A percentile compares a stretch with the other conserved stretches of the same genome.
phyloP scores from a whole-genome alignment of 2,888 invertebrate genomes.

The Taphrorychus bicolor region DNA sequence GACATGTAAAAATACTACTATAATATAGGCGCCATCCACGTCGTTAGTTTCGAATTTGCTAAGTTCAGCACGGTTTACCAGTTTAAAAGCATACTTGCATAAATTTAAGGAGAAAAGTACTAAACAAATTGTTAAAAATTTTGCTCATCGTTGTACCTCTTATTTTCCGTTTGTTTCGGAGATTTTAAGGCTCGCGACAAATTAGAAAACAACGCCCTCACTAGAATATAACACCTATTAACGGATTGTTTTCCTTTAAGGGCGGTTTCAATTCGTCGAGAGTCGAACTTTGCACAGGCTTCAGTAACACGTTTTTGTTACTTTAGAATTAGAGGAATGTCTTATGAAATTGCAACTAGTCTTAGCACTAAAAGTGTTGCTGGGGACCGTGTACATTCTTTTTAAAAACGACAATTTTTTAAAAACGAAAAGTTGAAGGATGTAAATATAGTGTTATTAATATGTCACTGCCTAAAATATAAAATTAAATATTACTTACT shows the following conservation, averaged over 20 bases:
- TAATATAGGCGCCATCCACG: constrained; percentile 15
- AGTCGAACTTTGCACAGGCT: constrained; percentile 13
- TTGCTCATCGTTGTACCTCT: constrained; percentile 58
- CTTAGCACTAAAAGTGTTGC: constrained; percentile 15
- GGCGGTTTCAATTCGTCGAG: background rate
- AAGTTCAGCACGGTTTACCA: constrained; percentile 42
- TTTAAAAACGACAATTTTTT: constrained; percentile 50
- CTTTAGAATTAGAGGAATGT: constrained; percentile 31
- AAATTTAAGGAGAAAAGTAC: constrained; percentile 41
- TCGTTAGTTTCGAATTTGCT: constrained; percentile 36
- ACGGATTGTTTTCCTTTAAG: background rate
- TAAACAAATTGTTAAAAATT: constrained; percentile 45
- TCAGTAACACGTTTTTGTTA: constrained; percentile 35
- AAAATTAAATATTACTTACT: constrained; percentile 57
- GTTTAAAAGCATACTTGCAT: constrained; percentile 19
- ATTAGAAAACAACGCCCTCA: constrained; percentile 21
- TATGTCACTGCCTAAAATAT: constrained; percentile 60
- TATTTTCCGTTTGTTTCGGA: constrained; percentile 41
- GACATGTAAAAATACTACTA: background rate
- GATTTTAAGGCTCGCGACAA: background rate
- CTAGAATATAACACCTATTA: background rate
- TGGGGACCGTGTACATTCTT: background rate
- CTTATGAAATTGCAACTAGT: constrained; percentile 38
- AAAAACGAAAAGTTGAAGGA: constrained; percentile 53
- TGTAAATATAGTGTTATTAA: constrained; percentile 62